Evolutionary conservation across 37 sponge, comb jelly and placozoan genomes (phyloP).

Genomic region (Oscarella lobularis): DNA sequence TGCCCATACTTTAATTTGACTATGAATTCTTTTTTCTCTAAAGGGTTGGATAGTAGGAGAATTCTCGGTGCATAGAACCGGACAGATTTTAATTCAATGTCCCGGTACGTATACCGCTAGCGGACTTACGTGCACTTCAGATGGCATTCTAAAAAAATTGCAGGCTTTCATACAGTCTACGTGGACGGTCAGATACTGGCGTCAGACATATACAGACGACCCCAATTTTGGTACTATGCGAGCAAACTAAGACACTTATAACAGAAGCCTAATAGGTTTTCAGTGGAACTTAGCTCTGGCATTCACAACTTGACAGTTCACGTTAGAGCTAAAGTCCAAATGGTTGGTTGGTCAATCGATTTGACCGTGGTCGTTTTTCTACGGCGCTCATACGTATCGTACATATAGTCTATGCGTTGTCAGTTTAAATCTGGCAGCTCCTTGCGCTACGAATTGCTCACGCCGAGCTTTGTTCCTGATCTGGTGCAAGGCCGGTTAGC

Average conservation of each 20-base stretch:
- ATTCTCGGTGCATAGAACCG: background rate
- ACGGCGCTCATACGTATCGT: too few species aligned
- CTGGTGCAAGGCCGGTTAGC: background rate
- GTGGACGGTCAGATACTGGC: background rate
- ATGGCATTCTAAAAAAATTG: background rate
- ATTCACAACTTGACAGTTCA: background rate
- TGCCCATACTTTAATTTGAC: background rate
- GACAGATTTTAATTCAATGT: background rate
- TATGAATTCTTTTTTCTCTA: background rate
- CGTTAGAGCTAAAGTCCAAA: background rate
- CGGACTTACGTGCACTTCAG: too few species aligned
- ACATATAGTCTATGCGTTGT: too few species aligned
- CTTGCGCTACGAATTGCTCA: background rate
- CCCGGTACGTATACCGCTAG: background rate
- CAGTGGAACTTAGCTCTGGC: background rate
- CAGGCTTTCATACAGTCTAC: background rate
- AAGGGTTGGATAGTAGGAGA: slow-evolving; percentile 2
- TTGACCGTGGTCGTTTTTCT: too few species aligned
- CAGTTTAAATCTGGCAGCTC: background rate
- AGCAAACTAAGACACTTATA: too few species aligned
- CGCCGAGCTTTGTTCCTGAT: slow-evolving; percentile 2
- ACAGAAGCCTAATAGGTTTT: too few species aligned
- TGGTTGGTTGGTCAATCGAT: too few species aligned
- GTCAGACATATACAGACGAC: background rate
- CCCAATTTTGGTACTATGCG: background rate